Evolutionary conservation across 2,888 invertebrate species (phyloP), one percentile per base, ranked within the genome.

Genomic region (Caenorhabditis auriculariae): DNA sequence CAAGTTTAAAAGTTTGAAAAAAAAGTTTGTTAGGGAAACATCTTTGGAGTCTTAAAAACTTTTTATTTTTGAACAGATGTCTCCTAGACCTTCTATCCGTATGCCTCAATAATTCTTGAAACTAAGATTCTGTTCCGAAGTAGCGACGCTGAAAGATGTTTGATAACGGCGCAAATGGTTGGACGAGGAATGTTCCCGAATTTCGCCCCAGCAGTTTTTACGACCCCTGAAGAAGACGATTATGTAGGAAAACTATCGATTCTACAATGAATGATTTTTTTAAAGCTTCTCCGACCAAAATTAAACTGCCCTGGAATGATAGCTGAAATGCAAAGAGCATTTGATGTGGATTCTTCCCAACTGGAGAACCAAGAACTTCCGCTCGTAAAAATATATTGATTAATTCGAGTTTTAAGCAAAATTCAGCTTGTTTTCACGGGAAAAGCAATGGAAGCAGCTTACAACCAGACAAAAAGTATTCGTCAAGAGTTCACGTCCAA

Each of bases 91-190:
- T n/a, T n/a, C n/a, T n/a, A n/a, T n/a, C n/a, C n/a, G n/a, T n/a
- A n/a, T n/a, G n/a, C n/a, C n/a, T n/a, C n/a, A n/a, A n/a, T n/a
- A n/a, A n/a, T n/a, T n/a, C n/a, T n/a, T 49, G 21, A 27, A 35
- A 53, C 62, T 51, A 41, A 66, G 67, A 32, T 58, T 12, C 45
- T 32, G 15, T 63, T 67, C 52, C 54, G 54, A 7, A 62, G 62
- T 46, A 60, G 60, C 35, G 46, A 51, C 3, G 48, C 47, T 2
- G 58, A 57, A 38, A 41, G 67, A 41, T 67, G 67, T 47, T 41
- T 67, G 47, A 63, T 67, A 58, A 67, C 67, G 23, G 48, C 58
- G 15, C 21, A 52, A 15, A 46, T 52, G 1, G 57, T 55, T 0
- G 58, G 59, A 0, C 35, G 32, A 4, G 37, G 17, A 23, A 66